Evolutionary conservation across 2,113 vertebrate species (phyloP).

Genomic region (Mormyrus lacerda): DNA sequence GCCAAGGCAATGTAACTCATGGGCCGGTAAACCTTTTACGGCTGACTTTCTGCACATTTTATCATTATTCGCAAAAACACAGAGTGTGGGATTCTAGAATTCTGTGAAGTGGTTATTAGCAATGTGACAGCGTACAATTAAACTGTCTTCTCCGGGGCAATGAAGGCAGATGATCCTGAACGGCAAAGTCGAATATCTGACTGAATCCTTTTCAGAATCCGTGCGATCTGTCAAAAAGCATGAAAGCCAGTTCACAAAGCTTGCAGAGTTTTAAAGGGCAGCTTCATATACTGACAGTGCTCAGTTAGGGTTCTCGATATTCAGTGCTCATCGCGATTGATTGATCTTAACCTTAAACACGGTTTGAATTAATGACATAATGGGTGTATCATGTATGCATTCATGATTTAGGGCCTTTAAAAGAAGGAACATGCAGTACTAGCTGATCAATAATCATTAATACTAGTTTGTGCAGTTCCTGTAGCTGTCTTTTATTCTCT

Average conservation of each 20-base stretch:
- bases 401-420: background rate
- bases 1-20: background rate
- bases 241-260: background rate
- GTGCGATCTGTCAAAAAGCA: background rate
- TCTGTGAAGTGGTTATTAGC: background rate
- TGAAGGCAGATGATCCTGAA: background rate
- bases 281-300: background rate
- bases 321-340: background rate
- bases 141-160: background rate
- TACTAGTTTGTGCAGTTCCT: background rate
- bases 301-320: background rate
- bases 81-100: background rate
- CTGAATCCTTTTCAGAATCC: background rate
- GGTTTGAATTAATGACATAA: background rate
- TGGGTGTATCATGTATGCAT: background rate
- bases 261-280: background rate
- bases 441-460: background rate
- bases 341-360: background rate
- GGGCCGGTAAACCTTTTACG: background rate
- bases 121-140: background rate
- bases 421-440: background rate
- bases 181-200: background rate
- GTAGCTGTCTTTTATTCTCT: background rate
- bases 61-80: background rate
- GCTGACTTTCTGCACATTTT: background rate